Percentiles rank a stretch among this genome's conserved stretches.
Evolutionary conservation across 2,113 vertebrate genomes (phyloP).

Genomic region (Pionites leucogaster): DNA sequence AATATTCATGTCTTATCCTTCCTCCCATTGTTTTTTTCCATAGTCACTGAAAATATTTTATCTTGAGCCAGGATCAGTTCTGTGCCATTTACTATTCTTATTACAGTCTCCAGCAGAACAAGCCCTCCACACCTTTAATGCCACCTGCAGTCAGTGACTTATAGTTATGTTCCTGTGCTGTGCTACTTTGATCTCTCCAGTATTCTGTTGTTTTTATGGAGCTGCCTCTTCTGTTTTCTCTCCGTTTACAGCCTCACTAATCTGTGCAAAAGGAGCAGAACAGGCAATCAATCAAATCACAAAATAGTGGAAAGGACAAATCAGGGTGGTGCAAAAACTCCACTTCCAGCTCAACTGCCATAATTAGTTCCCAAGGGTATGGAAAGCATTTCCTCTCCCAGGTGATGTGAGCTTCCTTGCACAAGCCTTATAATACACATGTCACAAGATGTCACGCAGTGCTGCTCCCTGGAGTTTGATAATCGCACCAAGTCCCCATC

Average conservation of each 20-base stretch:
- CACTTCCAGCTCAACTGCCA: background rate
- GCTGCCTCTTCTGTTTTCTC: slow-evolving; percentile 44
- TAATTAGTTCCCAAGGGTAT: slow-evolving; percentile 26
- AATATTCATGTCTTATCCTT: background rate
- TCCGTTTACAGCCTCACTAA: background rate
- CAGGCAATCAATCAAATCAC: background rate
- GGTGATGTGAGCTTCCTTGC: background rate
- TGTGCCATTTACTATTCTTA: slow-evolving; percentile 23
- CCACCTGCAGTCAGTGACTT: slow-evolving; percentile 37
- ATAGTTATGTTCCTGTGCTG: slow-evolving; percentile 2
- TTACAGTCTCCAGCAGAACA: slow-evolving; percentile 8
- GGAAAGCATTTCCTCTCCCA: background rate
- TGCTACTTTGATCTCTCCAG: slow-evolving; percentile 21
- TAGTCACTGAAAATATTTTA: background rate
- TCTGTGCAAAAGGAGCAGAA: background rate
- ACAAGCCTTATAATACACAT: background rate
- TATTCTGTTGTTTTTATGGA: slow-evolving; percentile 21
- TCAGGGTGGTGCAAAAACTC: background rate
- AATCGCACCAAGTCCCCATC: accelerated
- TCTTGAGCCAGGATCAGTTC: background rate
- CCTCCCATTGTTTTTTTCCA: background rate
- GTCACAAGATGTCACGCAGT: background rate
- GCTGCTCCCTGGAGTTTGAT: background rate
- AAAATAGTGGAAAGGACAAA: slow-evolving; percentile 25
- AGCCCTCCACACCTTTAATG: slow-evolving; percentile 11